Base-by-base conservation (phyloP, 2,888 invertebrate genomes). In the Falcaria lacertinaria region DNA sequence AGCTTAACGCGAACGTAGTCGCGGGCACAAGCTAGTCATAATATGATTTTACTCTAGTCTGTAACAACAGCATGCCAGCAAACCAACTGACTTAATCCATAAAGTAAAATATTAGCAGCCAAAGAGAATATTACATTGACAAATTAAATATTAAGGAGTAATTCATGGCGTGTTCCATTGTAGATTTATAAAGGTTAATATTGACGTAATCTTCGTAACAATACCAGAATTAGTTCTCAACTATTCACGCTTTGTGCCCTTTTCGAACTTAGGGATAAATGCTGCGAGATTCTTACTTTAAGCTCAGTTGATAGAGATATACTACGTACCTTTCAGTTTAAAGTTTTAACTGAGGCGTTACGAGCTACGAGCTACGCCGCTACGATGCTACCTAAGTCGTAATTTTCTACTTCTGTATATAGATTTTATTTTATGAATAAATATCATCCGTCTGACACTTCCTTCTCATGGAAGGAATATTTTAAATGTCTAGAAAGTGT, bases 141-240 rank as follows among this genome's bases (percentile, higher is more conserved):
- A 37, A 8, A 37, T 37, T 37, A 15, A 37, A 37, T 17, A 22
- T 45, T 54, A 41, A 57, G 22, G 43, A 33, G 16, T 19, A 36
- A 42, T 46, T 51, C 42, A 38, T 32, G 36, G 8, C 38, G 35
- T 41, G 32, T 41, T 39, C 52, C 43, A 47, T 54, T 55, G 53
- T 55, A 46, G 48, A 54, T 48, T 48, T 45, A 41, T 41, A 32
- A 47, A 47, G 47, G 50, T 47, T 50, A 60, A 55, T 55, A 60
- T 58, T 60, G 55, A 58, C 51, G 52, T 47, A 49, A 53, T 50
- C 47, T 49, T 48, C 50, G 39, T 42, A 43, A 54, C 52, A 60
- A 52, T 56, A 51, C 51, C 43, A 17, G 8, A 33, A 34, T 37
- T 43, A 43, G 41, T 36, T 33, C 40, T 37, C 45, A 55, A 55